A percentile compares a stretch with the other conserved stretches of the same genome.
Evolutionary conservation across 2,888 invertebrate genomes (phyloP).

Genomic region (Reticulitermes lucifugus): DNA sequence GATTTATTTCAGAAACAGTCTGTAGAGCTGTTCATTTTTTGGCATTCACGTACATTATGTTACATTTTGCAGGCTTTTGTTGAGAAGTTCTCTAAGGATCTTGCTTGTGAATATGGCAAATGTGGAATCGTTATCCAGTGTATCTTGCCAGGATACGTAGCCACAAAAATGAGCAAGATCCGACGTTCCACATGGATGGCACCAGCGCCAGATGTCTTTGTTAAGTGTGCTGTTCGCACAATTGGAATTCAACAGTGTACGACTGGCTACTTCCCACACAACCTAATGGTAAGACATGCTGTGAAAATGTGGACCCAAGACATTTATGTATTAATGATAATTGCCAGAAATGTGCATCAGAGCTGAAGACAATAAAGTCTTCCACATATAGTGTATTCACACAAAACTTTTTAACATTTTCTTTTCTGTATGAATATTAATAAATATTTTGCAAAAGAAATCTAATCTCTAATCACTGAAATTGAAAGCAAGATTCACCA

Average conservation of each 20-base stretch:
- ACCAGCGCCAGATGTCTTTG: constrained; percentile 79
- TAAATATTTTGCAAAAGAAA: too few relatives aligned
- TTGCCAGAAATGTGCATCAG: background rate
- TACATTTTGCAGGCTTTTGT: constrained; percentile 75
- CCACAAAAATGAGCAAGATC: constrained; percentile 91
- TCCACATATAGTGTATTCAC: background rate
- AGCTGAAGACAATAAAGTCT: background rate
- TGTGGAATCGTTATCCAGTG: constrained; percentile 84
- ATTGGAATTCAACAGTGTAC: constrained; percentile 78
- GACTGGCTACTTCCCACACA: constrained; percentile 82
- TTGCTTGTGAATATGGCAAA: constrained; percentile 79
- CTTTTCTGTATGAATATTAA: background rate
- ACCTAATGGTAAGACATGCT: constrained; percentile 65
- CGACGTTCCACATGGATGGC: constrained; percentile 76
- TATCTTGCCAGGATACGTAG: constrained; percentile 88
- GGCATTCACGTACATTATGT: background rate
- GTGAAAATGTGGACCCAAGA: background rate
- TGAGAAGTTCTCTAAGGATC: constrained; percentile 81
- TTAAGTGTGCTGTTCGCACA: constrained; percentile 76
- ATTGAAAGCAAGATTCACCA: too few relatives aligned
- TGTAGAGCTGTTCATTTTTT: too few relatives aligned
- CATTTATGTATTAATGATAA: background rate
- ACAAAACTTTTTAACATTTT: background rate
- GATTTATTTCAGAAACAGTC: too few relatives aligned
- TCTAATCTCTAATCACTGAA: too few relatives aligned